Percentiles rank a stretch among this genome's conserved stretches.
phyloP scores from a whole-genome alignment of 2,113 vertebrate genomes.

The Martes martes region DNA sequence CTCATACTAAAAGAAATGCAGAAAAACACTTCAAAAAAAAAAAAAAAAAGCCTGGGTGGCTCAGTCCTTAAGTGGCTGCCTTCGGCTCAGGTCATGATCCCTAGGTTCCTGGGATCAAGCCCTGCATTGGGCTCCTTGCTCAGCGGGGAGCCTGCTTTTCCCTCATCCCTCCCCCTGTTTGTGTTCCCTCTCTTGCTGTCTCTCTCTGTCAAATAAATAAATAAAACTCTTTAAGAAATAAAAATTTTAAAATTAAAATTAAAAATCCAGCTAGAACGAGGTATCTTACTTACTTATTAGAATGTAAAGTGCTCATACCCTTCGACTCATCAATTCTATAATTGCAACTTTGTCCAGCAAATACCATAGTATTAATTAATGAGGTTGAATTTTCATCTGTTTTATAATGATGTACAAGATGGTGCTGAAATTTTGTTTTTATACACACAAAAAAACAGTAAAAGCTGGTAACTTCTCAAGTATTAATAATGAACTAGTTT shows the following conservation, averaged over 20 bases:
- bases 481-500: background rate
- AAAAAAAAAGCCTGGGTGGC: too few species aligned
- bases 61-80: too few species aligned
- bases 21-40: background rate
- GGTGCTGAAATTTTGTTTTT: background rate
- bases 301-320: background rate
- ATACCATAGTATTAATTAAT: background rate
- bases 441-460: background rate
- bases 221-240: background rate
- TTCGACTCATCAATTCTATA: background rate
- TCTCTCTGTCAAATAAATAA: too few species aligned
- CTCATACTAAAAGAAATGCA: background rate
- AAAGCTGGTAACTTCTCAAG: background rate
- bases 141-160: too few species aligned
- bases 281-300: background rate
- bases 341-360: background rate
- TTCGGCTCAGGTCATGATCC: too few species aligned
- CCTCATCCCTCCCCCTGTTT: too few species aligned
- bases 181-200: too few species aligned
- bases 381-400: background rate
- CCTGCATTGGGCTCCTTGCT: too few species aligned
- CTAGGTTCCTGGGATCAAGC: too few species aligned
- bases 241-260: too few species aligned
- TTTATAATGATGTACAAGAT: background rate
- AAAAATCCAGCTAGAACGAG: background rate